Base-by-base conservation (phyloP, 2,888 invertebrate genomes). In the Parnassius mnemosyne region DNA sequence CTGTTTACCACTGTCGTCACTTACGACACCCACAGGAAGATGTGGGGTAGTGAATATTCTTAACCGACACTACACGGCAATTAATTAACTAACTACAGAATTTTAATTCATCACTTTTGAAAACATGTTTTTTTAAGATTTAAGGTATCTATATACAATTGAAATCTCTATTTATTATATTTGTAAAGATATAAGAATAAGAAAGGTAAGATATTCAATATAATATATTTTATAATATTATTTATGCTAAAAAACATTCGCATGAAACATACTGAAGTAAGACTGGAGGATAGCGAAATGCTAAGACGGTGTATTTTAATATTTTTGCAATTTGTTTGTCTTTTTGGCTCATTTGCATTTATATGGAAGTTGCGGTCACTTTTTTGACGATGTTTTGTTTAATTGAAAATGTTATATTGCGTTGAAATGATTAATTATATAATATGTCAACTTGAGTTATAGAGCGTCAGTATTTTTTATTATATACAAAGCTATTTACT, bases 271-370 rank as follows among this genome's bases (percentile, higher is more conserved):
- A 0, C 49, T 46, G 13, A 49, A 9, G 9, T 13, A 13, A 9
- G 12, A 46, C 9, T 13, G 9, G 1, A 10, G 49, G 49, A 1
- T 2, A 9, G 49, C 13, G 16, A n/a, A 9, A 13, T 9, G 47
- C 47, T 12, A 49, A 49, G 47, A 49, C 9, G 47, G 47, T 9
- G 9, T 16, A 49, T 49, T 73, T 75, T 70, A 73, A 73, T 73
- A 69, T 72, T 73, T 73, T 75, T 75, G 66, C 72, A 76, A 75
- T 73, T 74, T 73, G 73, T 76, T 75, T 75, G 71, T 75, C 68
- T 75, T 74, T 20, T 20, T 67, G 64, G 68, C 63, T 68, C 69
- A 76, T 78, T 77, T 74, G 72, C 75, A 78, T 77, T 72, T 76
- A 76, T 78, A 77, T 77, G 76, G 74, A 70, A 76, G 13, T 7